Base-by-base conservation (phyloP, 1,140 invertebrate species). In the Drosophila eugracilis region DNA sequence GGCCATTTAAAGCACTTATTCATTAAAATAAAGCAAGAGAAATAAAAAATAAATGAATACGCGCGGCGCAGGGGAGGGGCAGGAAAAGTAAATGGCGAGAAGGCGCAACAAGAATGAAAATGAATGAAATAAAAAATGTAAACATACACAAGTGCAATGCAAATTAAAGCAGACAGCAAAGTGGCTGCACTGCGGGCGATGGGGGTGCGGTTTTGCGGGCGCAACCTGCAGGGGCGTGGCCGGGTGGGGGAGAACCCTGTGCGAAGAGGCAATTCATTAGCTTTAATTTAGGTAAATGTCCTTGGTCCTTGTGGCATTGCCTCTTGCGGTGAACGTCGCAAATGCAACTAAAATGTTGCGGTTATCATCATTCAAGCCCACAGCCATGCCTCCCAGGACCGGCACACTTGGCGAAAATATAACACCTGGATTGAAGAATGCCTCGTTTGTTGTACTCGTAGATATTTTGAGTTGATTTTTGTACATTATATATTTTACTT, bases 211-310 rank as follows among this genome's bases (percentile, higher is more conserved):
- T 26, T 39, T 28, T 26, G 41, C 4, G 15, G 34, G 21, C 5
- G 44, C 44, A 26, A 14, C 4, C n/a, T 22, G 12, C 7, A 2
- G 5, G 44, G n/a, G 2, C 5, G n/a, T 7, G 39, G 19, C 5
- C n/a, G 14, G 19, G 14, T 12, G 15, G 26, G 12, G 15, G 15
- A 4, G 53, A 14, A 21, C 54, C 60, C 63, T 53, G 48, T 63
- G 78, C 81, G 59, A 86, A 86, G 83, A 86, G 81, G 81, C 81
- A 86, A 86, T 86, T 86, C 81, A 88, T 88, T 88, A 88, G 84
- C 83, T 88, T 88, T 88, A 88, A 88, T 88, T 88, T 88, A 89
- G 83, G 83, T 88, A 88, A 88, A 88, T 88, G 83, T 88, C 83
- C 84, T 88, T 88, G 83, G 83, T 89, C 70, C 78, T 88, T 88